Percentiles rank a stretch among this genome's conserved stretches.
Evolutionary conservation across 2,888 invertebrate genomes (phyloP).

Genomic region (Chironomus tentans): DNA sequence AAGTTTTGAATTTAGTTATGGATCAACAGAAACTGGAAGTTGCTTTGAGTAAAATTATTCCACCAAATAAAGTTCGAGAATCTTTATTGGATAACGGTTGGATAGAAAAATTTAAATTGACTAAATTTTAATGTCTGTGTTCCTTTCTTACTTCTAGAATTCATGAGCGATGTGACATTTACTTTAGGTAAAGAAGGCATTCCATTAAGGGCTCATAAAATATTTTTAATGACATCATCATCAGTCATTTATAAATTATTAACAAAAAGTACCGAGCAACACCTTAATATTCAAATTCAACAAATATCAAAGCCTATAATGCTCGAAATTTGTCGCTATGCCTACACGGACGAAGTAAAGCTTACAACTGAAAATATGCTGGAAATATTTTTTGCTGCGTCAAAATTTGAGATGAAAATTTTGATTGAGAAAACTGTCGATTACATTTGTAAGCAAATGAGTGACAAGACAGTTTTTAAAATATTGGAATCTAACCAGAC

Average conservation of each 20-base stretch:
- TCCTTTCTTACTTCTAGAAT: background rate
- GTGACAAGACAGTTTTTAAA: background rate
- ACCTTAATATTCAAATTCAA: background rate
- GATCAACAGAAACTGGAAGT: no score
- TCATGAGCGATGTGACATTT: conserved; percentile 1
- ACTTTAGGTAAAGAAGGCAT: background rate
- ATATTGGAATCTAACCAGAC: background rate
- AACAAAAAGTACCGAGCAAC: background rate
- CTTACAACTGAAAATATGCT: background rate
- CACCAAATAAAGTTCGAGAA: background rate
- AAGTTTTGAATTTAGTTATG: no score
- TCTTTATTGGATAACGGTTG: background rate
- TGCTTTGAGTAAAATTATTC: background rate
- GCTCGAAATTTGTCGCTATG: conserved; percentile 6
- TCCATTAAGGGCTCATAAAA: background rate
- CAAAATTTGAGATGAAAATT: conserved; percentile 8
- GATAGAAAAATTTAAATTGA: background rate
- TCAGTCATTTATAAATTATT: background rate
- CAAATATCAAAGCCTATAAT: background rate
- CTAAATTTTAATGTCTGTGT: no score
- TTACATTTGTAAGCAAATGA: background rate
- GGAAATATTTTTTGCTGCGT: background rate
- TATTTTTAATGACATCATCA: background rate
- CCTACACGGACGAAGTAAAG: background rate
- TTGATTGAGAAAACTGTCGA: conserved; percentile 3